Conservation (phyloP, 35 echinoderm and acorn worm species). For the Anneissia japonica region DNA sequence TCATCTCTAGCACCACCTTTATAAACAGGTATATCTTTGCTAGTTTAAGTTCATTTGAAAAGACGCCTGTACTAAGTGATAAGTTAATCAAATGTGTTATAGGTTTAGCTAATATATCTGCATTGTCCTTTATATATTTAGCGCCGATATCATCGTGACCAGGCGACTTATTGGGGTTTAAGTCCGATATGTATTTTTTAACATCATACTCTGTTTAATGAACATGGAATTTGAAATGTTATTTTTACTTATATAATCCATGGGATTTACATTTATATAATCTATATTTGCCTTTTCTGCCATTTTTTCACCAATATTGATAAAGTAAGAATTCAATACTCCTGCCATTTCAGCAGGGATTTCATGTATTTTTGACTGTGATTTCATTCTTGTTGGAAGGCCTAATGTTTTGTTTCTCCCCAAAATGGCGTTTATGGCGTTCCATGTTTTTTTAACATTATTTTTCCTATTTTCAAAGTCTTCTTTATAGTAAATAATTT, state of each 20-base stretch:
- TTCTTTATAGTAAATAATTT: not conserved
- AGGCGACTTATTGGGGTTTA: too few relatives aligned
- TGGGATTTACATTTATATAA: not conserved
- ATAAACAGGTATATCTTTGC: too few relatives aligned
- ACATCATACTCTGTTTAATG: not conserved
- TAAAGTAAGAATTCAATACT: slow-evolving; percentile 3
- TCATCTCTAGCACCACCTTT: too few relatives aligned
- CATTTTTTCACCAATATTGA: not conserved
- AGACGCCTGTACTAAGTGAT: too few relatives aligned
- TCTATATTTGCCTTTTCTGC: not conserved
- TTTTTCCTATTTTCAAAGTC: not conserved
- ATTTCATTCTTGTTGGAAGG: not conserved
- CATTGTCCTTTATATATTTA: too few relatives aligned
- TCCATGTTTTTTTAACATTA: slow-evolving; percentile 6
- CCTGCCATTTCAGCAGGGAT: not conserved
- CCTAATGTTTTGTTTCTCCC: not conserved
- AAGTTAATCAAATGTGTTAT: too few relatives aligned
- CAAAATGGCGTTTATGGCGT: not conserved
- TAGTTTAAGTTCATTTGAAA: too few relatives aligned
- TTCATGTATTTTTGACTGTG: too few relatives aligned
- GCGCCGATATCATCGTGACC: too few relatives aligned
- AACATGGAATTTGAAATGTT: not conserved
- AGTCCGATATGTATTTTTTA: too few relatives aligned
- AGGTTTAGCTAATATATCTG: too few relatives aligned
- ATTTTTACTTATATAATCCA: not conserved